Conservation (phyloP, 2,888 invertebrate species). For the Ischnura elegans region DNA sequence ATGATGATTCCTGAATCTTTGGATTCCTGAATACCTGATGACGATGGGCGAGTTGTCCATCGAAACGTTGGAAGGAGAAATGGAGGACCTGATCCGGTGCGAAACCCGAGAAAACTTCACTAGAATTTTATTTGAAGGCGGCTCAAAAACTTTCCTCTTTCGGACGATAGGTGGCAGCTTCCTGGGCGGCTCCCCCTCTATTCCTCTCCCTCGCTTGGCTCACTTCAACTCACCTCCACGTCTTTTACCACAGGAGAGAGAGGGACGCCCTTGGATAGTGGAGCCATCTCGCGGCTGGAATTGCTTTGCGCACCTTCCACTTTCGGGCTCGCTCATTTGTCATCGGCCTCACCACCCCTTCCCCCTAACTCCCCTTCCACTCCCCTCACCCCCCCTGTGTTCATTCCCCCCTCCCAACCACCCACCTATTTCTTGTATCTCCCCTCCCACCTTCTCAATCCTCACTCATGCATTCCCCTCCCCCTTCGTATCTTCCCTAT, state of each 20-base stretch:
- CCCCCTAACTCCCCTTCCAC: neutral
- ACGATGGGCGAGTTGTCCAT: too few species aligned
- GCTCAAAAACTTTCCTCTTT: constrained; percentile 16
- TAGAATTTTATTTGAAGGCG: too few species aligned
- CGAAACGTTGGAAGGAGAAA: too few species aligned
- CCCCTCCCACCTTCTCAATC: too few species aligned
- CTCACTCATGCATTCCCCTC: too few species aligned
- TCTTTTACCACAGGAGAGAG: constrained; percentile 8
- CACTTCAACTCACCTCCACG: neutral
- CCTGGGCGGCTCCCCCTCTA: neutral
- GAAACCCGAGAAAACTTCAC: too few species aligned
- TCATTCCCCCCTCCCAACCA: neutral
- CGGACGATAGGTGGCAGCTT: constrained; percentile 52
- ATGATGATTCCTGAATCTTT: too few species aligned
- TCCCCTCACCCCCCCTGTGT: neutral
- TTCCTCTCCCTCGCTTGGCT: neutral
- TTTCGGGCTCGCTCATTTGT: constrained; percentile 47
- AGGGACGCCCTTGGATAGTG: constrained; percentile 34
- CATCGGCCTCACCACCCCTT: constrained; percentile 24
- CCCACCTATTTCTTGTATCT: neutral
- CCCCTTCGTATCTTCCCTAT: neutral
- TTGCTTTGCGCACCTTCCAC: constrained; percentile 16
- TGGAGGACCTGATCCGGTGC: too few species aligned
- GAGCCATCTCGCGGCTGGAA: constrained; percentile 55
- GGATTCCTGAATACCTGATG: too few species aligned